These are phyloP conservation scores for Rhabditoides inermis DNA, from an alignment of 2,888 invertebrate genomes.

Conservation along the genomic window DNA sequence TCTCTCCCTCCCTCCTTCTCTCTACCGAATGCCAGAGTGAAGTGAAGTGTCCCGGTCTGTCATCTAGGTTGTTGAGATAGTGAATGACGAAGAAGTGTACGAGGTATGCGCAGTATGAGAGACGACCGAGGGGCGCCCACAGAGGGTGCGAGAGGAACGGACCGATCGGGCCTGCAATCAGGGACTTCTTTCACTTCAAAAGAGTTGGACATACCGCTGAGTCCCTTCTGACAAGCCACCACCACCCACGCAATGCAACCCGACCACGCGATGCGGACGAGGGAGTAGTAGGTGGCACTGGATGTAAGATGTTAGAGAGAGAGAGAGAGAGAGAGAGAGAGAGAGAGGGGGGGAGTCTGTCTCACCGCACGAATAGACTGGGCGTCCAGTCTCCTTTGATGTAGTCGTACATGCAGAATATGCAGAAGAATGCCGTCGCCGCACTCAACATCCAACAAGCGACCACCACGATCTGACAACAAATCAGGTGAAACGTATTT, in stretches of 20 bases:
- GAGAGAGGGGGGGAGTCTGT: too few relatives aligned
- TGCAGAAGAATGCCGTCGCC: neutral
- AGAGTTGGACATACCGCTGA: slow-evolving; percentile 50
- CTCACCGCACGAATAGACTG: too few relatives aligned
- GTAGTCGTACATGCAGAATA: slow-evolving; percentile 18
- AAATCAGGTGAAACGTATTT: neutral
- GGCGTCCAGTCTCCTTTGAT: neutral
- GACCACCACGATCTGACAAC: neutral
- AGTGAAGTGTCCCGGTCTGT: neutral
- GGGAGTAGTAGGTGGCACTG: slow-evolving; percentile 2
- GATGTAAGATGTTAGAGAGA: too few relatives aligned
- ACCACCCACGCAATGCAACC: slow-evolving; percentile 53
- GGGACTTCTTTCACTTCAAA: neutral
- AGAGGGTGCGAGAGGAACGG: slow-evolving; percentile 71
- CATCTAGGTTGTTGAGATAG: neutral
- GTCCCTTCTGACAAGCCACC: slow-evolving; percentile 54
- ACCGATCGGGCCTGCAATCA: slow-evolving; percentile 59
- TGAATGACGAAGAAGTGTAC: slow-evolving; percentile 12
- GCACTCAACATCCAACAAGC: neutral
- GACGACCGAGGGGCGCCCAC: slow-evolving; percentile 74
- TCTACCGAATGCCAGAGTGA: neutral
- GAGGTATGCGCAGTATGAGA: slow-evolving; percentile 85
- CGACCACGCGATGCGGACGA: slow-evolving; percentile 52
- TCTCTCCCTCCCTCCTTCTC: neutral
- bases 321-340: too few relatives aligned